Base-by-base conservation (phyloP, 2,888 invertebrate species). In the Megamerina dolium region DNA sequence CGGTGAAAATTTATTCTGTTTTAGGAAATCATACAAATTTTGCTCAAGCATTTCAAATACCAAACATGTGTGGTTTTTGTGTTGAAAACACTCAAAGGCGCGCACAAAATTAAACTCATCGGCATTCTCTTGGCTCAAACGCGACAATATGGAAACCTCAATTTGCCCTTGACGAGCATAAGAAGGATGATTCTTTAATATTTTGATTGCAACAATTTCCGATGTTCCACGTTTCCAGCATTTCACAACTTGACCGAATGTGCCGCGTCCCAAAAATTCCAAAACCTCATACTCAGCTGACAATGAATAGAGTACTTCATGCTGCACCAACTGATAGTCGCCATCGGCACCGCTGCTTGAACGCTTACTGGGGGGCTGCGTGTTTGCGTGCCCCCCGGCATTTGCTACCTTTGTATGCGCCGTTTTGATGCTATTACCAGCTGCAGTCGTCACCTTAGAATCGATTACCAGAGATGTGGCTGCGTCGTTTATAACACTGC, bases 221-320 rank as follows among this genome's bases (percentile, higher is more conserved):
- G 95, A 99, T 63, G 99, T 99, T 72, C 97, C 97, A 73, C 97
- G 96, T 76, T 99, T 99, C 97, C 99, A 99, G 75, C 99, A 99
- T 77, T 99, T 99, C 68, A 99, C 99, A 68, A 99, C 99, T 80
- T 92, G 82, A 55, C 97, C 97, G 76, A 99, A 99, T 58, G 97
- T 99, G 64, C 99, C 99, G 59, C 99, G 86, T 59, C 99, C 99
- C 67, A 99, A 82, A 77, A 99, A 99, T 77, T 99, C 97, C 73
- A 97, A 78, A 66, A 97, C 72, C 68, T 72, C 83, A 73, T 85
- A 96, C 77, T 94, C 88, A 63, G 92, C 92, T 64, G 91, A 91
- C 80, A 92, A 86, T 60, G 96, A 96, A 77, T 91, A 94, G 66
- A 97, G 84, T 58, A 94, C 87, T 79, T 97, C 96, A 75, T 97